These are phyloP conservation scores for Acyrthosiphon pisum DNA, from an alignment of 1,140 invertebrate species.

Conservation along the genomic window DNA sequence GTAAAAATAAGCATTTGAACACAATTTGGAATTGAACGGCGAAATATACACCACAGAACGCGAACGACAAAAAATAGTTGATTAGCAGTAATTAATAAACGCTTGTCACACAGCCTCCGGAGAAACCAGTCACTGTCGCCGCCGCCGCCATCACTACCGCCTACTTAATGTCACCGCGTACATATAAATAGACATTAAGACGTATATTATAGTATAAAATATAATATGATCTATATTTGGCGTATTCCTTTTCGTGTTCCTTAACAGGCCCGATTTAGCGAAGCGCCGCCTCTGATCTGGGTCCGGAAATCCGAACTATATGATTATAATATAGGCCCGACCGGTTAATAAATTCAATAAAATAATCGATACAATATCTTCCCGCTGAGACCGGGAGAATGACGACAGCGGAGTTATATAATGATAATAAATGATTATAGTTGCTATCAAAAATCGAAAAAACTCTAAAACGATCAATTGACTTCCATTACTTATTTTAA, in stretches of 20 bases:
- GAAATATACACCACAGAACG: background rate
- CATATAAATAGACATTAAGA: background rate
- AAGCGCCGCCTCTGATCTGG: background rate
- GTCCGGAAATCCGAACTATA: background rate
- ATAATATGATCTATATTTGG: slow-evolving; percentile 14
- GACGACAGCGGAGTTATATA: background rate
- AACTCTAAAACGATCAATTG: too few species aligned
- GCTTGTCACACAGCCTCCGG: background rate
- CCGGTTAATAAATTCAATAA: background rate
- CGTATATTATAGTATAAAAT: background rate
- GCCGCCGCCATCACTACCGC: background rate
- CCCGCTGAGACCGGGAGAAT: background rate
- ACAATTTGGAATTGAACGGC: background rate
- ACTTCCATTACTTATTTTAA: too few species aligned
- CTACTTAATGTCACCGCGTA: background rate
- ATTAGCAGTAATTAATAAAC: slow-evolving; percentile 44
- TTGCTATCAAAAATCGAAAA: too few species aligned
- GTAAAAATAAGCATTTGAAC: background rate
- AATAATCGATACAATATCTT: background rate
- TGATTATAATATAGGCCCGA: background rate
- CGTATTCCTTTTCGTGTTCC: background rate
- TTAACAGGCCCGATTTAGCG: background rate
- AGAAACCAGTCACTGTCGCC: slow-evolving; percentile 20
- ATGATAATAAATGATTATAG: background rate
- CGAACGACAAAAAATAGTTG: background rate